Evolutionary conservation across 2,888 invertebrate genomes (phyloP), one percentile per base, ranked within the genome.

Genomic region (Ectropis crepuscularia): DNA sequence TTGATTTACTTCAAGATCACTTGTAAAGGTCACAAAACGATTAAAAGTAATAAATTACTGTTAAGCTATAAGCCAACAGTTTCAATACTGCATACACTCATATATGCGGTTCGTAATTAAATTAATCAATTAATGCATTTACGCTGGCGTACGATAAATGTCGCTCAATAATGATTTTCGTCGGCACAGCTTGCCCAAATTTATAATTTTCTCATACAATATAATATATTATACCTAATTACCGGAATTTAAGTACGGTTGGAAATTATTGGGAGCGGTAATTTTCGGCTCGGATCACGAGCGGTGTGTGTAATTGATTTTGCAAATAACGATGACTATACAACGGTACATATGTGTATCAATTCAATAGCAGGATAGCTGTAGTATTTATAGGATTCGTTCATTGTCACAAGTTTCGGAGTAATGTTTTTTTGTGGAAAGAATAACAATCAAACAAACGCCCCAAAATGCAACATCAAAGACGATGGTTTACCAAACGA

Each of bases 121-220:
- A 89, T 89, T 86, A 86, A 88, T 88, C 85, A 87, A 81, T 70
- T 76, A 75, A 79, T 80, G 81, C 82, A 85, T 87, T 85, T 82
- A 83, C 78, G 80, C 80, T 67, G 79, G 74, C 81, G 77, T 80
- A 82, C 80, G 72, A 84, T 84, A 85, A 86, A 89, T 88, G 83
- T 28, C 16, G 83, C 74, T 77, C 82, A 77, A 76, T 85, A 86
- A 88, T 86, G 80, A 85, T 87, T 89, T 82, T 80, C 78, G 69
- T 62, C 68, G 71, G 76, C 77, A 75, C 85, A 85, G 84, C 81
- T 79, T 82, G 82, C 71, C 70, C 74, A 79, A 80, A 84, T 79
- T 83, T 80, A 82, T 85, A 82, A 82, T 83, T 81, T 81, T 74
- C 76, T 73, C 75, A 74, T 71, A 73, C 67, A 72, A 71, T 74